Conservation (phyloP, 2,888 invertebrate genomes). For the Dryocosmus kuriphilus region DNA sequence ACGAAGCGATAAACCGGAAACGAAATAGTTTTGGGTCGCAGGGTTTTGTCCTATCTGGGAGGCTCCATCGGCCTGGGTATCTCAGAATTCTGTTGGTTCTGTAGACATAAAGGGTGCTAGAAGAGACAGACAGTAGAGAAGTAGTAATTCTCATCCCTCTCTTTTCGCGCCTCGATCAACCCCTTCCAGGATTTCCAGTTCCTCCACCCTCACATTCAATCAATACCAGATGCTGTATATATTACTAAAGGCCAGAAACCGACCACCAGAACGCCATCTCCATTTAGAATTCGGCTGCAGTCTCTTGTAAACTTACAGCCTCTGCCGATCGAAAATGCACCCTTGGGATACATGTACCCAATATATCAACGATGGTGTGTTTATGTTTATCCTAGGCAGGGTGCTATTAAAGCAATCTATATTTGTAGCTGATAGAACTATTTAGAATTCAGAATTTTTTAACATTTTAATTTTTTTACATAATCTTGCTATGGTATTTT, state of each 20-base stretch:
- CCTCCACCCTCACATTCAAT: conserved; percentile 20
- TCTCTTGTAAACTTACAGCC: conserved; percentile 29
- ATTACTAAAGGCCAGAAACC: conserved; percentile 10
- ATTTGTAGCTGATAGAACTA: not conserved
- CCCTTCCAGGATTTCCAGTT: conserved; percentile 9
- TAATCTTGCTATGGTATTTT: no score
- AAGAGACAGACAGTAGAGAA: not conserved
- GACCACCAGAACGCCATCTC: conserved; percentile 5
- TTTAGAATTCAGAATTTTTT: not conserved
- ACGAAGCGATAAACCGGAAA: not conserved
- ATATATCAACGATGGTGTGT: not conserved
- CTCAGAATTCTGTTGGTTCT: not conserved
- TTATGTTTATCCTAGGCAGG: not conserved
- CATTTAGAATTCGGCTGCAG: not conserved
- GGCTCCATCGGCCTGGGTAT: not conserved
- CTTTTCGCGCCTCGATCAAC: conserved; percentile 14
- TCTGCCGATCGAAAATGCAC: conserved; percentile 26
- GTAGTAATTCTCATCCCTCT: conserved; percentile 18
- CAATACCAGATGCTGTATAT: conserved; percentile 32
- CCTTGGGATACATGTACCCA: not conserved
- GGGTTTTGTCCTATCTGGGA: not conserved
- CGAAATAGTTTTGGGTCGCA: conserved; percentile 3
- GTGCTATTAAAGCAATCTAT: not conserved
- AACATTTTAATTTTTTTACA: no score
- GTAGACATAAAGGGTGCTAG: not conserved